Base-by-base conservation (phyloP, 2,797 vertebrate genomes). In the Myoxocephalus aenaeus region DNA sequence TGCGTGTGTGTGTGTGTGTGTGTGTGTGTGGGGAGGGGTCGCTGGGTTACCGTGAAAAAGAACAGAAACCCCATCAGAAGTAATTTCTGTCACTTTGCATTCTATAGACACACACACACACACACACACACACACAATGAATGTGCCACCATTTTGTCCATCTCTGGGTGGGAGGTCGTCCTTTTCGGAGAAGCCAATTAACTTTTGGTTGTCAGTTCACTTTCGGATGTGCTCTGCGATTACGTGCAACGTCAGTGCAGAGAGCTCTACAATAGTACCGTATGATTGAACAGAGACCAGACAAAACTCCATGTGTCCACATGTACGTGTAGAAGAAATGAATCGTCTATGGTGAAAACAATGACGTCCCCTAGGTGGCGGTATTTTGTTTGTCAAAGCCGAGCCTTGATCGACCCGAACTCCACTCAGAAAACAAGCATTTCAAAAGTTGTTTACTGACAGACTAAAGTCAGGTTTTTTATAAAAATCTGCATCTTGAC, bases 11-110 rank as follows among this genome's bases (percentile, higher is more conserved):
- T 7, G 34, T 4, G n/a, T 38, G 36, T 7, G 44, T 18, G 29
- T 32, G 29, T 32, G 29, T 32, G 29, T 4, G 29, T 18, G 44
- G 10, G 48, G 48, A 48, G 70, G 34, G 75, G 36, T 77, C 25
- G 12, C 7, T 3, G 20, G 48, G 50, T 53, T 32, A 61, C 71
- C 6, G 11, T 15, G 44, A 32, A 38, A 64, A 70, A 61, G 40
- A 77, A 27, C 34, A 67, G 36, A 72, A 42, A 59, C 18, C 27
- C 42, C 51, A 65, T 64, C 46, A 46, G 48, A 57, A 9, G 13
- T 73, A 20, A 38, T 82, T 65, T 54, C 44, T 80, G 66, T 75
- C 42, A 38, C 34, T 68, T 65, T 48, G 25, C 10, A 29, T 79
- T 65, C 5, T 15, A 53, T 18, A 20, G 8, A n/a, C 18, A 27